Conservation (phyloP, 2,888 invertebrate genomes). For the Apodemia mormo region DNA sequence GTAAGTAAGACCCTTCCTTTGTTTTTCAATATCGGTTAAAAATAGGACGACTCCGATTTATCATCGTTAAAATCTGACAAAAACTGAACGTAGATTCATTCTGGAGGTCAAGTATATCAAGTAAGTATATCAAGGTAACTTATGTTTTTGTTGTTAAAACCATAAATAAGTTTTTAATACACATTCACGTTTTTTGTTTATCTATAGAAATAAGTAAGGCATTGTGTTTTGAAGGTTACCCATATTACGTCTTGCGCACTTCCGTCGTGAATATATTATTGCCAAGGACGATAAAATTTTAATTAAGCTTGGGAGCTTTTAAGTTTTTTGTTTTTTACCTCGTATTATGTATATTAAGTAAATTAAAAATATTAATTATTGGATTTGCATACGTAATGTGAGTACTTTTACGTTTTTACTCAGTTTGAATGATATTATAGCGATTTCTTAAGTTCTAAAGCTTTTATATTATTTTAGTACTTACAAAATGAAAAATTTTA, state of each 20-base stretch:
- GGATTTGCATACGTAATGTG: neutral
- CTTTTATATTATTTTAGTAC: no score
- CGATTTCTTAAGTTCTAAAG: neutral
- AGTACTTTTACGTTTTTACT: neutral
- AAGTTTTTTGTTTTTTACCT: neutral
- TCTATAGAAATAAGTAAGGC: conserved; percentile 56
- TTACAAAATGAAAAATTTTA: no score
- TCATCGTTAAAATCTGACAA: neutral
- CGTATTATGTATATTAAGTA: neutral
- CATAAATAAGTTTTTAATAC: neutral
- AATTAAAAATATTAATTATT: neutral
- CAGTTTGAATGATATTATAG: neutral
- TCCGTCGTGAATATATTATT: conserved; percentile 44
- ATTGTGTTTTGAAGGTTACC: conserved; percentile 72
- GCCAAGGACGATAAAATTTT: conserved; percentile 6
- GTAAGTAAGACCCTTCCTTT: no score
- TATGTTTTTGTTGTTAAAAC: neutral
- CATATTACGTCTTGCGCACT: conserved; percentile 65
- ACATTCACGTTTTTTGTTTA: conserved; percentile 54
- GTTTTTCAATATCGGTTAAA: neutral
- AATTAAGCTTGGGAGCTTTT: neutral
- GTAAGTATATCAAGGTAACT: conserved; percentile 5
- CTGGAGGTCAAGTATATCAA: neutral
- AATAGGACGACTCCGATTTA: neutral
- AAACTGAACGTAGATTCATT: neutral